Conservation (phyloP, 1,140 invertebrate genomes). For the Habropoda laboriosa region DNA sequence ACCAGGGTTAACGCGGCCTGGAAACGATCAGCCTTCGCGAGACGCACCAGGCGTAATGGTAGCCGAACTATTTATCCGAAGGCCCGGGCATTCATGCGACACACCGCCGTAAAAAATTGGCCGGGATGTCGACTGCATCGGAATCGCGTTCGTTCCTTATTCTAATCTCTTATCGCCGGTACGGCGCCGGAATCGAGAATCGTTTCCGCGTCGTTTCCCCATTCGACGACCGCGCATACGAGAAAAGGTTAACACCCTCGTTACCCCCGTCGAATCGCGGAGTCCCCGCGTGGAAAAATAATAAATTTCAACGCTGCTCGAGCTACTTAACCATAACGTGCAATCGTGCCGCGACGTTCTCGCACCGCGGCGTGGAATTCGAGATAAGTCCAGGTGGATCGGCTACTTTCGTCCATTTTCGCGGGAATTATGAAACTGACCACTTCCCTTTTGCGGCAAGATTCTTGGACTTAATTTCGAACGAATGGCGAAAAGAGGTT, state of each 20-base stretch:
- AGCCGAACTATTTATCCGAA: not conserved
- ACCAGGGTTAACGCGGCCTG: not conserved
- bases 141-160: constrained; percentile 10
- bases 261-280: constrained; percentile 1
- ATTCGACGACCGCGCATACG: constrained; percentile 14
- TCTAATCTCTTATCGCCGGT: constrained; percentile 32
- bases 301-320: constrained; percentile 14
- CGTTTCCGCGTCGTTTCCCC: constrained; percentile 16
- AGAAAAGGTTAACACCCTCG: constrained; percentile 41
- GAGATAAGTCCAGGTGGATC: not conserved
- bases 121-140: constrained; percentile 29
- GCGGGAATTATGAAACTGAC: too few species aligned
- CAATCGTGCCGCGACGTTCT: not conserved
- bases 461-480: too few species aligned
- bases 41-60: constrained; percentile 6
- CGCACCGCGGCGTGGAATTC: not conserved
- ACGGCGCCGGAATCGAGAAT: constrained; percentile 32
- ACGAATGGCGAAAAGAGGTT: too few species aligned
- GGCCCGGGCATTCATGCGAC: not conserved
- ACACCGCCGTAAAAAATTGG: constrained; percentile 13
- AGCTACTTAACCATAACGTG: not conserved
- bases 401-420: too few species aligned
- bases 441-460: too few species aligned
- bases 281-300: not conserved
- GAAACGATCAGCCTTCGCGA: constrained; percentile 7